Evolutionary conservation across 1,140 invertebrate species (phyloP).

Genomic region (Pentalonia nigronervosa): DNA sequence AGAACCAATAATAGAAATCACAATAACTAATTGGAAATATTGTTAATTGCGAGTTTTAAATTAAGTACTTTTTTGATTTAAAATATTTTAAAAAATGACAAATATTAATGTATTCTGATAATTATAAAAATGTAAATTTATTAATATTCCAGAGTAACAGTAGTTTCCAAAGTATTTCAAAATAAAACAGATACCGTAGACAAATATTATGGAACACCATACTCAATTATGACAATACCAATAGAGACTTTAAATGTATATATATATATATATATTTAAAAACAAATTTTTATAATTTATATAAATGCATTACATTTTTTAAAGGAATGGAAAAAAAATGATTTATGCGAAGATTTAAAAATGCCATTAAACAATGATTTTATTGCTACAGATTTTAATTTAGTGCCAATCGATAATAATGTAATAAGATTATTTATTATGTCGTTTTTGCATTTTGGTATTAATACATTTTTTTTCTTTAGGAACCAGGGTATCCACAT

Average conservation of each 20-base stretch:
- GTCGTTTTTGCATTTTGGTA: not conserved
- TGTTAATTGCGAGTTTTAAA: too few species aligned
- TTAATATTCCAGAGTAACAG: slow-evolving; percentile 68
- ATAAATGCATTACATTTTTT: slow-evolving; percentile 67
- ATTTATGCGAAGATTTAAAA: slow-evolving; percentile 72
- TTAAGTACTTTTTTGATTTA: too few species aligned
- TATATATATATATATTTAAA: slow-evolving; percentile 42
- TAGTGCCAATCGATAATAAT: slow-evolving; percentile 73
- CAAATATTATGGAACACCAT: slow-evolving; percentile 91
- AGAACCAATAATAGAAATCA: too few species aligned
- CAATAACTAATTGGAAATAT: too few species aligned
- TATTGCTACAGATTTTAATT: slow-evolving; percentile 84
- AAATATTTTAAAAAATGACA: too few species aligned
- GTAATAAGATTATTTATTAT: slow-evolving; percentile 63
- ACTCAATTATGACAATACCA: slow-evolving; percentile 76
- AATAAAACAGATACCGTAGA: slow-evolving; percentile 73
- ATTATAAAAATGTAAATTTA: slow-evolving; percentile 37
- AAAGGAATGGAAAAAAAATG: slow-evolving; percentile 76
- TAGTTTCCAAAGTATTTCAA: slow-evolving; percentile 78
- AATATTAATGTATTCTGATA: not conserved
- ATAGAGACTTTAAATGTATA: slow-evolving; percentile 69
- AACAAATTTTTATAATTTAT: not conserved
- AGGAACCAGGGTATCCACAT: slow-evolving; percentile 69
- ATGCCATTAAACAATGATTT: slow-evolving; percentile 89
- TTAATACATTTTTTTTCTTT: slow-evolving; percentile 43